Evolutionary conservation across 1,140 invertebrate species (phyloP), one percentile per base, ranked within the genome.

Genomic region (Rhagoletis pomonella): DNA sequence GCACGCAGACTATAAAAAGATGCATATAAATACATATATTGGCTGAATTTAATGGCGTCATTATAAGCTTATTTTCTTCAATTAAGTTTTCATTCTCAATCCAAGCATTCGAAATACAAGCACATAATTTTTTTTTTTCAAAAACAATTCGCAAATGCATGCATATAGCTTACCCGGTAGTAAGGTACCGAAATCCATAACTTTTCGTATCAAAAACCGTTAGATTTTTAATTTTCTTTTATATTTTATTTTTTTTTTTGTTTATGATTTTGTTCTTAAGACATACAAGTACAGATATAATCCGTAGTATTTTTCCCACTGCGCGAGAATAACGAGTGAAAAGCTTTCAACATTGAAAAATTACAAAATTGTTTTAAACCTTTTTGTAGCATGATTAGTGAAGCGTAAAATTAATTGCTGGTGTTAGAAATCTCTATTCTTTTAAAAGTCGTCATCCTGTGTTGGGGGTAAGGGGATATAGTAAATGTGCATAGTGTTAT

Each of bases 381-480:
- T 81, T n/a, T 81, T 81, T 10, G 42, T 47, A 17, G 39, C 44
- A 17, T n/a, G 14, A 12, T 81, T 81, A 29, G n/a, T 81, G 14
- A 81, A 81, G 50, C 73, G 73, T 81, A 47, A 9, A 7, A 19
- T 29, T 7, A 55, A 55, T 81, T 50, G 73, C n/a, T 7, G 73
- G 47, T 42, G 47, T 12, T 81, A 10, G 10, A 55, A 67, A 55
- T 42, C 2, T 29, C 47, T 50, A 2, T 81, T 81, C 7, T 50
- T 9, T 81, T 55, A 81, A 55, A 81, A 81, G 73, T 81, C 73
- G 55, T 81, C 73, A 55, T 81, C 73, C 73, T 81, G 73, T 81
- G 44, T 81, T 19, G 1, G 14, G 50, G 10, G 50, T 1, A 55
- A 19, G 67, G 14, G 67, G 14, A 42, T 42, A 73, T 17, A 39